Evolutionary conservation across 2,113 vertebrate genomes (phyloP), one percentile per base, ranked within the genome.

Genomic region (Galbula dea): DNA sequence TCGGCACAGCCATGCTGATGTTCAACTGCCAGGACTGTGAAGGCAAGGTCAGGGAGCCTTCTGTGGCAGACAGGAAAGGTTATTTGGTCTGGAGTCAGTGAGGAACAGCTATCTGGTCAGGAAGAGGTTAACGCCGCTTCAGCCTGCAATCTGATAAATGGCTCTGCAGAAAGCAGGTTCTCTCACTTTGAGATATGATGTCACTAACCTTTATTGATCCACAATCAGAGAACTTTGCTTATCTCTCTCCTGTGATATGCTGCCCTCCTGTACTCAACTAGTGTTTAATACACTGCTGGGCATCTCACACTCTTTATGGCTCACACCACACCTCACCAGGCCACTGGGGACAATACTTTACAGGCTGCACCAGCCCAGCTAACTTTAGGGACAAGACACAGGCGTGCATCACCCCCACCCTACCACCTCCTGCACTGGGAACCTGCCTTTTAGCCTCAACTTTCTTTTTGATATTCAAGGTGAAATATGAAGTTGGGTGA

Each of bases 161-260:
- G 98, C 98, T 97, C 94, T 98, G 98, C 98, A 98, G 98, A 98
- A 98, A 98, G 98, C 98, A 97, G 98, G 98, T 97, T 97, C 98
- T 98, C 98, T 99, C 98, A 98, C 98, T 98, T 98, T 98, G 98
- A 98, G 98, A 99, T 99, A 99, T 98, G 98, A 99, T 99, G 98
- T 98, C 99, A 99, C 98, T 99, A 99, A 99, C 99, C 99, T 99
- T 98, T 99, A 99, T 99, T 99, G 99, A 99, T 99, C 99, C 98
- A 98, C 98, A 97, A 98, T 97, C 97, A 97, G 97, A 98, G 98
- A 98, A 98, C 98, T 98, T 98, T 98, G 98, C 99, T 99, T 99
- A 99, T 99, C 99, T 98, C 98, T 98, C 98, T 96, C 96, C 95
- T 95, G 98, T 99, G 99, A 99, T 98, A 98, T 98, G 98, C 98